Evolutionary conservation across 2,888 invertebrate genomes (phyloP).

Genomic region (Euspilapteryx auroguttella): DNA sequence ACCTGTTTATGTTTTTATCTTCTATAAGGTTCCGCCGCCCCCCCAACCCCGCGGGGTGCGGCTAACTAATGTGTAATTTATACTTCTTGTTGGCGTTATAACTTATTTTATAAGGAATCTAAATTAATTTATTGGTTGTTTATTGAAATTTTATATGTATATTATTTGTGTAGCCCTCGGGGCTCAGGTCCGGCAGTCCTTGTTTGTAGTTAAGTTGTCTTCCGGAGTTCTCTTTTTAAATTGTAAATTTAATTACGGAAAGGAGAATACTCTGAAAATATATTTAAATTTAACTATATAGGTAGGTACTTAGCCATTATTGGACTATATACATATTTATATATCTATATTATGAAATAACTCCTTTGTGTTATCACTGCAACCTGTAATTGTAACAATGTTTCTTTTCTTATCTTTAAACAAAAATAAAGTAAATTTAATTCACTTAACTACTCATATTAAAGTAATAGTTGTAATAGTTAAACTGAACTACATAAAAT

Average conservation of each 20-base stretch:
- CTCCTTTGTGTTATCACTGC: no score
- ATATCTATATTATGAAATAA: no score
- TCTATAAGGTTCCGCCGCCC: conserved; percentile 43
- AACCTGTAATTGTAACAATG: conserved; percentile 17
- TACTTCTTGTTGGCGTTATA: conserved; percentile 58
- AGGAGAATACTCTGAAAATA: no score
- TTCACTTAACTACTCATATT: conserved; percentile 57
- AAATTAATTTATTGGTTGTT: conserved; percentile 63
- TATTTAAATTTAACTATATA: no score
- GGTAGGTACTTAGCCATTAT: no score
- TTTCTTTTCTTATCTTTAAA: conserved; percentile 41
- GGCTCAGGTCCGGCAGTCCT: conserved; percentile 4
- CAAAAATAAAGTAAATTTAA: no score
- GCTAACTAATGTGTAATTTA: conserved; percentile 51
- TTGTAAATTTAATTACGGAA: no score
- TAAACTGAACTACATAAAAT: conserved; percentile 61
- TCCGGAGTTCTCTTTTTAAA: no score
- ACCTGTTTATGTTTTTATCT: conserved; percentile 56
- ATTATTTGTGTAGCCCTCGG: conserved; percentile 41
- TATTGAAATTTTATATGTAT: conserved; percentile 49
- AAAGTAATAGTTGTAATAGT: conserved; percentile 47
- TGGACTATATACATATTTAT: no score
- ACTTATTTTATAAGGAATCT: conserved; percentile 60
- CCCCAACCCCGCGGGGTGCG: no score
- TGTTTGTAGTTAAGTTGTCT: no score